A percentile compares a stretch with the other conserved stretches of the same genome.
These are phyloP conservation scores for Tonatia bakeri DNA, from an alignment of 2,113 vertebrate genomes.

Conservation along the genomic window DNA sequence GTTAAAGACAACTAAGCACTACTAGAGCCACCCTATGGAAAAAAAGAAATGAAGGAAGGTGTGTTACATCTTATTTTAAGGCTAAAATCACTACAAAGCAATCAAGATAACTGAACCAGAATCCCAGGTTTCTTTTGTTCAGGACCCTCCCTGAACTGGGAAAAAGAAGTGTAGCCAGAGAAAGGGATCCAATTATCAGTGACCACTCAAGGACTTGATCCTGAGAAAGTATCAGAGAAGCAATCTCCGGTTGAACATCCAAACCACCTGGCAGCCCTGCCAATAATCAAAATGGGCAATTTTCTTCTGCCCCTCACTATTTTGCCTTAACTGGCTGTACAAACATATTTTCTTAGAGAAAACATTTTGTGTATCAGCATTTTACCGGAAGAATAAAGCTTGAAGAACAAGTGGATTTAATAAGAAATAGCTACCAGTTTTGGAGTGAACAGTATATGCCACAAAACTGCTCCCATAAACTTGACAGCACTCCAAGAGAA, in stretches of 20 bases:
- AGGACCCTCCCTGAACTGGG: neutral
- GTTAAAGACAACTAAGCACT: too few species aligned
- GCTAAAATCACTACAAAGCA: neutral
- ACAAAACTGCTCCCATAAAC: neutral
- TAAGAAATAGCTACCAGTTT: neutral
- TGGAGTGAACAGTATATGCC: neutral
- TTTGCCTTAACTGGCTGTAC: neutral
- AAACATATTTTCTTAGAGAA: neutral
- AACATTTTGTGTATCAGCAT: neutral
- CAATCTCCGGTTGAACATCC: neutral
- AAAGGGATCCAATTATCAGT: neutral
- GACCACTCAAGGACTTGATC: neutral
- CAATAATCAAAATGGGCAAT: neutral
- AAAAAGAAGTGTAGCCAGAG: neutral
- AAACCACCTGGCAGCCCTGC: neutral
- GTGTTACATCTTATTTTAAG: neutral
- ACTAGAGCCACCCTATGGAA: too few species aligned
- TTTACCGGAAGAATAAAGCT: neutral
- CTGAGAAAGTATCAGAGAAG: neutral
- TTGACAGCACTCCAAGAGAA: neutral
- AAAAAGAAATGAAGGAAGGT: neutral
- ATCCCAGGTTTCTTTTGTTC: neutral
- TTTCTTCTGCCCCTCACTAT: neutral
- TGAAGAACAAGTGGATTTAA: neutral
- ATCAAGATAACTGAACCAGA: neutral